These are phyloP conservation scores for Eupeodes luniger DNA, from an alignment of 2,888 invertebrate genomes.

Conservation along the genomic window DNA sequence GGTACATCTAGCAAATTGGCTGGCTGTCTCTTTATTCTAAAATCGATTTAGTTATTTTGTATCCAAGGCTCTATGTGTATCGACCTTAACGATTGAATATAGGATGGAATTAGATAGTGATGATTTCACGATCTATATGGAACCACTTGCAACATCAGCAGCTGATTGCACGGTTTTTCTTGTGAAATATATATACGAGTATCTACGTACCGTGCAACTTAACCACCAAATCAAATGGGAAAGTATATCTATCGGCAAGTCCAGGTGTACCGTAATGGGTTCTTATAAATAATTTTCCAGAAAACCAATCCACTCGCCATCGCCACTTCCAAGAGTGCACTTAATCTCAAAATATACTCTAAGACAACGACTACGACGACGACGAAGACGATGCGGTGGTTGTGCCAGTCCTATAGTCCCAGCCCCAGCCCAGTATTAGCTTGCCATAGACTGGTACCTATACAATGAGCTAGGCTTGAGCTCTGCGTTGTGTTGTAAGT, in stretches of 20 bases:
- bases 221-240: slow-evolving; percentile 74
- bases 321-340: slow-evolving; percentile 74
- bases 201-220: slow-evolving; percentile 12
- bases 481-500: slow-evolving; percentile 51
- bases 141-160: slow-evolving; percentile 63
- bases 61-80: not conserved
- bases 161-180: slow-evolving; percentile 73
- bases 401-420: not conserved
- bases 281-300: slow-evolving; percentile 75
- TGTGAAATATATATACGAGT: slow-evolving; percentile 47
- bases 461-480: not conserved
- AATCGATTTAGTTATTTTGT: slow-evolving; percentile 23
- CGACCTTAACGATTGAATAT: slow-evolving; percentile 26
- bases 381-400: too few species aligned
- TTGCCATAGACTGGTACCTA: not conserved
- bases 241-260: slow-evolving; percentile 57
- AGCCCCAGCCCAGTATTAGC: slow-evolving; percentile 11
- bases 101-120: slow-evolving; percentile 72
- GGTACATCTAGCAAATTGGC: not conserved
- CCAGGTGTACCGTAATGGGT: slow-evolving; percentile 75
- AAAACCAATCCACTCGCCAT: slow-evolving; percentile 76
- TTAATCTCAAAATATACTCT: slow-evolving; percentile 56
- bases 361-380: too few species aligned
- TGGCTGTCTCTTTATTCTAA: slow-evolving; percentile 9
- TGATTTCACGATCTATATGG: slow-evolving; percentile 75